Evolutionary conservation across 2,797 vertebrate species (phyloP).

Genomic region (Tenualosa thibaudeaui): DNA sequence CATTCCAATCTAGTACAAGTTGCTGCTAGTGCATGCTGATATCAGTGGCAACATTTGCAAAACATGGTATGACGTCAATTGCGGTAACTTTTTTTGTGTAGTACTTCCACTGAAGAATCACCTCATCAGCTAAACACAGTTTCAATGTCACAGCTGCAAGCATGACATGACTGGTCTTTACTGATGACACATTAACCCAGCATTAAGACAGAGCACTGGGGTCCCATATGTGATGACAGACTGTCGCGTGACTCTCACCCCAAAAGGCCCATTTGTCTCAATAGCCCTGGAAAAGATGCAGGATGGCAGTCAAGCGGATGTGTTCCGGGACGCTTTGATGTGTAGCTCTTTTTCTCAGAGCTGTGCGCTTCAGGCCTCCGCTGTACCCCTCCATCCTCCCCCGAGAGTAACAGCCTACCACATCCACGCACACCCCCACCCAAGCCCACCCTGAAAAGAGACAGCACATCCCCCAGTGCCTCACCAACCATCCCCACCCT

Average conservation of each 20-base stretch:
- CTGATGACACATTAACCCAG: slow-evolving; percentile 20
- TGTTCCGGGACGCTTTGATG: slow-evolving; percentile 33
- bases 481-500: background rate
- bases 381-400: no score
- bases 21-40: no score
- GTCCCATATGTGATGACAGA: slow-evolving; percentile 1
- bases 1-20: no score
- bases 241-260: slow-evolving; percentile 10
- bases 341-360: slow-evolving; percentile 34
- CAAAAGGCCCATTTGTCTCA: slow-evolving; percentile 32
- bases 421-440: background rate
- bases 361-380: background rate
- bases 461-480: background rate
- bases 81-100: background rate
- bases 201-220: background rate
- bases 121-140: background rate
- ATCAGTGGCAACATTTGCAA: no score
- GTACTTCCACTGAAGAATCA: background rate
- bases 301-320: slow-evolving; percentile 27
- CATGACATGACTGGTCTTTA: background rate
- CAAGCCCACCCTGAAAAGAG: background rate
- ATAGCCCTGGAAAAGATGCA: slow-evolving; percentile 24
- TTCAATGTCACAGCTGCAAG: background rate
- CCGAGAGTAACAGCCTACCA: background rate
- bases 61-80: background rate